Evolutionary conservation across 2,797 vertebrate species (phyloP).

Genomic region (Gastrophryne carolinensis): DNA sequence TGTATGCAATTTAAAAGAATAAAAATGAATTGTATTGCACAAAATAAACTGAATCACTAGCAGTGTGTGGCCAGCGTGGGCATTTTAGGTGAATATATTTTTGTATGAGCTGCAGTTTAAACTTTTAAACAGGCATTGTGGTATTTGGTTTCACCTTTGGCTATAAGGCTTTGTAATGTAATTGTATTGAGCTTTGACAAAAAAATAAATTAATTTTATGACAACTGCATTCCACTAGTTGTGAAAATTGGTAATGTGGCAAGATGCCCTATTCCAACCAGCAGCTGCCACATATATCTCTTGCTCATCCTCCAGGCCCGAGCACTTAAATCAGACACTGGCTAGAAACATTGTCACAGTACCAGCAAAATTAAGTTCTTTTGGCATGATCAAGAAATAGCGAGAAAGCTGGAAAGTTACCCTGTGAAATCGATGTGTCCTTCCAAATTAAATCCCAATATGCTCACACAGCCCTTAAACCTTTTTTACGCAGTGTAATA

Average conservation of each 20-base stretch:
- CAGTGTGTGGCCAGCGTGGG: no score
- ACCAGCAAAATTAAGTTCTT: background rate
- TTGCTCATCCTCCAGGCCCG: background rate
- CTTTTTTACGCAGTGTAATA: background rate
- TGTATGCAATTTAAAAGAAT: no score
- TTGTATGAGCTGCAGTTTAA: no score
- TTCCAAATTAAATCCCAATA: background rate
- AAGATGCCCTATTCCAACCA: background rate
- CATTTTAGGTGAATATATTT: no score
- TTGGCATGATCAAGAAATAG: background rate
- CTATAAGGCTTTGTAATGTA: no score
- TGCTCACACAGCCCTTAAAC: background rate
- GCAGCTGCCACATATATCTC: conserved; percentile 5
- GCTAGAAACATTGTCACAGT: background rate
- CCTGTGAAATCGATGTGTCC: background rate
- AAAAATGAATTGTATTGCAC: no score
- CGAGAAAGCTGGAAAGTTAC: background rate
- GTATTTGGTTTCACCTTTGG: no score
- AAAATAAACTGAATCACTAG: no score
- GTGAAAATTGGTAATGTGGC: conserved; percentile 21
- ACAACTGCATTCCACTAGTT: background rate
- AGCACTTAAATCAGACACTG: background rate
- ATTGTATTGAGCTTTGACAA: no score
- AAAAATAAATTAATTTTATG: conserved; percentile 1
- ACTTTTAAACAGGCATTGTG: no score